Evolutionary conservation across 92 coral and sea anemone genomes (phyloP), one percentile per base, ranked within the genome.

Genomic region (Paragorgia papillata): DNA sequence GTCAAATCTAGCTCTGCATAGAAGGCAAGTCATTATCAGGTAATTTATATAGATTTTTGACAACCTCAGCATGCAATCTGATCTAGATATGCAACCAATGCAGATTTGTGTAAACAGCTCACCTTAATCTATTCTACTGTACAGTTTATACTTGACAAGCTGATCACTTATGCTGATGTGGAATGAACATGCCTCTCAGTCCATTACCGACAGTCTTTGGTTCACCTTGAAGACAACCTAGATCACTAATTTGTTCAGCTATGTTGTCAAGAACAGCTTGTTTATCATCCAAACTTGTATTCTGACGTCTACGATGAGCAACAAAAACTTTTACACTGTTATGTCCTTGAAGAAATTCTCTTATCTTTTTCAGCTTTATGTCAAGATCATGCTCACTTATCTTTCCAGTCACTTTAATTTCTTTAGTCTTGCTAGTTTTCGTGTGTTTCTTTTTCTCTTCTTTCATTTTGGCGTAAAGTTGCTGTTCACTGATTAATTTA

Each of bases 291-390:
- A 71, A 43, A 35, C 65, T 71, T 53, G 78, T 71, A 28, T 53
- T 55, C 33, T 71, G 78, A 53, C 58, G 39, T 71, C 32, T 71
- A 17, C 78, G 78, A 54, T 71, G 78, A 17, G 49, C 78, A 17
- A 71, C 78, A 71, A 71, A 71, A n/a, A 71, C 51, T 71, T 71
- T 71, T 19, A 71, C 78, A 53, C 31, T 71, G 24, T 71, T 39
- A 32, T 58, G 78, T 4, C 41, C 78, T 33, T 71, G 64, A 17
- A 71, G 33, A 71, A 71, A 71, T 35, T 71, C 78, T 30, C 57
- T 55, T 7, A 71, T 71, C 28, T 71, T 71, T 33, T 71, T 71
- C 53, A 71, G 26, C 26, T 71, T 71, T 9, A 71, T 71, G 41
- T 71, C 63, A 26, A 71, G 58, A 37, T 71, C 78, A 71, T 71